phyloP scores from a whole-genome alignment of 2,888 invertebrate genomes.

The Hirtodrosophila alboralis region DNA sequence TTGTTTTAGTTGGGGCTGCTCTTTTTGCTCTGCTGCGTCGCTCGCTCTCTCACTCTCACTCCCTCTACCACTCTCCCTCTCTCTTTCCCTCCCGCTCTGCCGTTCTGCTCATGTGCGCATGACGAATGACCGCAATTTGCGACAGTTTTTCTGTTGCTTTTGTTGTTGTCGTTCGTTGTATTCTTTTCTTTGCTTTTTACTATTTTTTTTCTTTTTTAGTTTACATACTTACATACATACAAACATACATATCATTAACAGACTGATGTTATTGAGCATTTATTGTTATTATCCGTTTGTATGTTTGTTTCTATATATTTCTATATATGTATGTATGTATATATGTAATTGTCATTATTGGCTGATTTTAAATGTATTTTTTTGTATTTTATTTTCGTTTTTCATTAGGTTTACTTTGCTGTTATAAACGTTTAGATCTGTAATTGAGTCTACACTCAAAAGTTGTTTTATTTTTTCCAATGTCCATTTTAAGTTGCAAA shows the following conservation, averaged over 20 bases:
- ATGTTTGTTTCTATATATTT: constrained; percentile 16
- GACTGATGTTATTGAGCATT: constrained; percentile 66
- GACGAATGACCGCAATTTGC: constrained; percentile 83
- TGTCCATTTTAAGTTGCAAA: constrained; percentile 32
- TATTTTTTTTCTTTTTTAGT: constrained; percentile 69
- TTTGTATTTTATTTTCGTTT: constrained; percentile 32
- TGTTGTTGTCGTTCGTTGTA: constrained; percentile 46
- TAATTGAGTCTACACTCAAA: constrained; percentile 32
- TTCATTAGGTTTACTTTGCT: constrained; percentile 37
- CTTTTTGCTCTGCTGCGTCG: constrained; percentile 8
- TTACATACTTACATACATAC: constrained; percentile 44
- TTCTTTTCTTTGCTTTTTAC: constrained; percentile 47
- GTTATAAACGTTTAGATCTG: constrained; percentile 51
- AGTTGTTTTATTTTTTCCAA: constrained; percentile 23
- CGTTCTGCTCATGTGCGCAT: constrained; percentile 82
- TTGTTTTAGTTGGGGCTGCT: constrained; percentile 28
- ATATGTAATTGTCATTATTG: constrained; percentile 65
- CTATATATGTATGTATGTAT: constrained; percentile 28
- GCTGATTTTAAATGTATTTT: constrained; percentile 64
- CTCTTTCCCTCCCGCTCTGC: constrained; percentile 26
- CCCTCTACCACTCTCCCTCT: background rate
- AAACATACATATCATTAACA: constrained; percentile 53
- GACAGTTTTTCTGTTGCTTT: constrained; percentile 68
- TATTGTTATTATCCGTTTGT: constrained; percentile 49
- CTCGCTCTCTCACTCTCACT: constrained; percentile 3